phyloP scores from a whole-genome alignment of 2,888 invertebrate genomes.

The Bruchidius siliquastri region DNA sequence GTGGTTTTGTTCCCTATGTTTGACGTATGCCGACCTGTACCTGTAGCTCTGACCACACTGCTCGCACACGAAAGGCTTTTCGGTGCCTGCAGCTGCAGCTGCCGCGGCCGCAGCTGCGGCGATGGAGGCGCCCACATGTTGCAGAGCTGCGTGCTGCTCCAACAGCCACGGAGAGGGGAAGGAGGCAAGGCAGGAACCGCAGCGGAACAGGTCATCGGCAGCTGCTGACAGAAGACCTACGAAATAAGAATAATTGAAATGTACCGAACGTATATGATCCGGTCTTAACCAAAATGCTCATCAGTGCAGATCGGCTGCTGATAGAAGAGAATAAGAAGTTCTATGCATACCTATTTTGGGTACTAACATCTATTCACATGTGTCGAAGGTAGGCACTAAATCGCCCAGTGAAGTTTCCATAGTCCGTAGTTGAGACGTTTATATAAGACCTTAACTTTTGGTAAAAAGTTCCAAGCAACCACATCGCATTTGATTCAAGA shows the following conservation, averaged over 20 bases:
- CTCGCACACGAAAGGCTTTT: slow-evolving; percentile 87
- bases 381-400: no score
- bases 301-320: no score
- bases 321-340: no score
- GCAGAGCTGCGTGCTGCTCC: slow-evolving; percentile 79
- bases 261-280: no score
- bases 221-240: slow-evolving; percentile 14
- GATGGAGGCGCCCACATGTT: slow-evolving; percentile 60
- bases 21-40: slow-evolving; percentile 69
- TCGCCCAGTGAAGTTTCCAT: no score
- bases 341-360: no score
- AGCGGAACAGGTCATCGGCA: slow-evolving; percentile 48
- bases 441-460: no score
- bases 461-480: no score
- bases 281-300: no score
- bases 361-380: no score
- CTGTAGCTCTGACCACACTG: slow-evolving; percentile 86
- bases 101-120: slow-evolving; percentile 43
- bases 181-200: slow-evolving; percentile 79
- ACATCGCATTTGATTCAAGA: no score
- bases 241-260: background rate
- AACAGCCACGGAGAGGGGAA: slow-evolving; percentile 85
- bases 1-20: slow-evolving; percentile 85
- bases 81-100: slow-evolving; percentile 34
- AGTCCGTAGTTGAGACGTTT: no score